phyloP scores from a whole-genome alignment of 2,797 vertebrate genomes.

The Triplophysa yarkandensis region DNA sequence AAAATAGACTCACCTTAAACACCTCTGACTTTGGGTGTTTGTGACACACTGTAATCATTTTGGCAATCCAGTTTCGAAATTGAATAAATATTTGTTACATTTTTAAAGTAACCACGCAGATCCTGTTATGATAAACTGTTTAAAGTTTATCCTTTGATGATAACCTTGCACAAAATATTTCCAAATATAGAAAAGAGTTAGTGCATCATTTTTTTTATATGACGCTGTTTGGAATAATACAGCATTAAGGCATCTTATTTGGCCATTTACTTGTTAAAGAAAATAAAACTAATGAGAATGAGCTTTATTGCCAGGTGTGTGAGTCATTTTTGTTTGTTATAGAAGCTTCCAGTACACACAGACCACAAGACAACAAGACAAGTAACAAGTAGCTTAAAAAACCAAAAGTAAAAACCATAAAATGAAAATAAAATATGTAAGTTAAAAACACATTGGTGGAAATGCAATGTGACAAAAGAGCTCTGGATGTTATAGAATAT shows the following conservation, averaged over 20 bases:
- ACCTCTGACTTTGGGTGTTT: not conserved
- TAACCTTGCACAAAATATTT: not conserved
- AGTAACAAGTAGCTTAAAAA: too few species aligned
- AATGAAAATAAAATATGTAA: too few species aligned
- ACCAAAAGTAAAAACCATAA: too few species aligned
- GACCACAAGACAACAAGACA: too few species aligned
- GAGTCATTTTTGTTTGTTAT: too few species aligned
- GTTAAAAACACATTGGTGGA: too few species aligned
- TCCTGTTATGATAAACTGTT: not conserved
- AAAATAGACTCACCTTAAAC: not conserved
- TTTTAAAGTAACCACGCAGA: constrained; percentile 4
- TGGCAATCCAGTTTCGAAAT: not conserved
- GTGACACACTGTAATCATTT: not conserved
- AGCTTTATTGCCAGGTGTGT: too few species aligned
- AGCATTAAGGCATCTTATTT: not conserved
- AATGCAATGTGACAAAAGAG: too few species aligned
- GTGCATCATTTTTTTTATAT: constrained; percentile 14
- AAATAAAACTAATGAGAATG: too few species aligned
- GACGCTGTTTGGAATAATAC: not conserved
- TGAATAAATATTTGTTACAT: not conserved
- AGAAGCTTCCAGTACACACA: too few species aligned
- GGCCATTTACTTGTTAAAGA: not conserved
- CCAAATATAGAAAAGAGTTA: not conserved
- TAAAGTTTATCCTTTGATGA: not conserved
- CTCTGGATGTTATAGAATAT: too few species aligned